phyloP scores from a whole-genome alignment of 2,113 vertebrate species.

The Boulengeromyrus knoepffleri region DNA sequence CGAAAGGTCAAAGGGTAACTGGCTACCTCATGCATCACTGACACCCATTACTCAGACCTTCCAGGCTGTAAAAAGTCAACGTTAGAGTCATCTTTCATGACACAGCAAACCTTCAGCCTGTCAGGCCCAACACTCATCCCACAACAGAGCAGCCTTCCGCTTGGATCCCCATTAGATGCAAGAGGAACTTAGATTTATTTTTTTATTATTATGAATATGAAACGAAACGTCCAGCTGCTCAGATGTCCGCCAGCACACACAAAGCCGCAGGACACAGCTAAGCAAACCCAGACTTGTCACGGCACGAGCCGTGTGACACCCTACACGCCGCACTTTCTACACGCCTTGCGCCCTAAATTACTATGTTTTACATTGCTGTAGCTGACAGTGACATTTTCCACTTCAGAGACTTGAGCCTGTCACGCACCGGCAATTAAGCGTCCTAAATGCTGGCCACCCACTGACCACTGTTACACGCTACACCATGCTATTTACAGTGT shows the following conservation, averaged over 20 bases:
- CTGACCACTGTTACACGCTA: not conserved
- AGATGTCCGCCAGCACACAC: not conserved
- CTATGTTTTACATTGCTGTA: not conserved
- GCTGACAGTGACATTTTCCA: not conserved
- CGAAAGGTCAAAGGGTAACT: not conserved
- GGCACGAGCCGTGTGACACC: not conserved
- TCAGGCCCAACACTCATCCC: no score
- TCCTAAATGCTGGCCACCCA: not conserved
- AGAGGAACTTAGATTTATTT: not conserved
- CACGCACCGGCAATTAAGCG: not conserved
- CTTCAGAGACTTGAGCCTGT: not conserved
- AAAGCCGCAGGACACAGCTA: not conserved
- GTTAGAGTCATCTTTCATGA: not conserved
- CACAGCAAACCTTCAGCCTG: not conserved
- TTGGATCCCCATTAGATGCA: not conserved
- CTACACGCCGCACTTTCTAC: not conserved
- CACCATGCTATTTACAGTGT: not conserved
- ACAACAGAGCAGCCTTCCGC: not conserved
- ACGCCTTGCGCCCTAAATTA: not conserved
- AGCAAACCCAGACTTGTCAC: not conserved
- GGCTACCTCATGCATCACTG: not conserved
- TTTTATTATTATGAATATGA: not conserved
- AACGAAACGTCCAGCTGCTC: not conserved
- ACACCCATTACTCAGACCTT: not conserved
- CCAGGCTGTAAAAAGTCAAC: not conserved